Percentiles rank a stretch among this genome's conserved stretches.
These are phyloP conservation scores for Odocoileus hemionus DNA, from an alignment of 2,113 vertebrate genomes.

Conservation along the genomic window DNA sequence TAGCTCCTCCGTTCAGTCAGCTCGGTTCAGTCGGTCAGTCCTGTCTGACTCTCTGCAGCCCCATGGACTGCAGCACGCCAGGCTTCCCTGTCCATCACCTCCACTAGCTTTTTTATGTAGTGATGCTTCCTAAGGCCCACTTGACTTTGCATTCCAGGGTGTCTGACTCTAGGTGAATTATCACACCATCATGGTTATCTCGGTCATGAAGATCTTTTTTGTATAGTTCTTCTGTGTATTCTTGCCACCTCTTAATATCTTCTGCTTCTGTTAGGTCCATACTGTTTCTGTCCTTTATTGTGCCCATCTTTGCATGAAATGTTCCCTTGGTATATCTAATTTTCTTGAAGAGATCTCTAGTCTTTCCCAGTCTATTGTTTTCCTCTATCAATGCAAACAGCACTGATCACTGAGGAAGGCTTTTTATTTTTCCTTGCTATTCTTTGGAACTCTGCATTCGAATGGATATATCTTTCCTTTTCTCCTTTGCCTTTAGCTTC, in stretches of 20 bases:
- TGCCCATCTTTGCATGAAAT: background rate
- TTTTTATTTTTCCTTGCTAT: background rate
- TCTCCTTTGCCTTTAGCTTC: background rate
- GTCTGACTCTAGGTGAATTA: background rate
- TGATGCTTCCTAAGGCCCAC: background rate
- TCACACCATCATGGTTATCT: background rate
- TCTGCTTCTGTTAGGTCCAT: background rate
- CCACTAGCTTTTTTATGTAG: background rate
- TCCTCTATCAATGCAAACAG: background rate
- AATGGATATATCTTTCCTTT: background rate
- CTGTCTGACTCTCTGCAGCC: background rate
- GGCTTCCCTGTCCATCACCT: background rate
- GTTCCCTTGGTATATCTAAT: background rate
- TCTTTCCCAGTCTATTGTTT: background rate
- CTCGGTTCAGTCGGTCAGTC: background rate
- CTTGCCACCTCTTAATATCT: background rate
- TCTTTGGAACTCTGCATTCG: background rate
- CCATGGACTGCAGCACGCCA: background rate
- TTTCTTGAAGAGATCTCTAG: background rate
- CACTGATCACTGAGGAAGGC: background rate
- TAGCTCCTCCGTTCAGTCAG: background rate
- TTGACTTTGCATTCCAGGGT: background rate
- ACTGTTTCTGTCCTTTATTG: background rate
- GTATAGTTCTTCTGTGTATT: background rate
- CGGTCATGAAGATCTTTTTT: background rate